Evolutionary conservation across 2,797 vertebrate genomes (phyloP).

Genomic region (Rhynchotus rufescens): DNA sequence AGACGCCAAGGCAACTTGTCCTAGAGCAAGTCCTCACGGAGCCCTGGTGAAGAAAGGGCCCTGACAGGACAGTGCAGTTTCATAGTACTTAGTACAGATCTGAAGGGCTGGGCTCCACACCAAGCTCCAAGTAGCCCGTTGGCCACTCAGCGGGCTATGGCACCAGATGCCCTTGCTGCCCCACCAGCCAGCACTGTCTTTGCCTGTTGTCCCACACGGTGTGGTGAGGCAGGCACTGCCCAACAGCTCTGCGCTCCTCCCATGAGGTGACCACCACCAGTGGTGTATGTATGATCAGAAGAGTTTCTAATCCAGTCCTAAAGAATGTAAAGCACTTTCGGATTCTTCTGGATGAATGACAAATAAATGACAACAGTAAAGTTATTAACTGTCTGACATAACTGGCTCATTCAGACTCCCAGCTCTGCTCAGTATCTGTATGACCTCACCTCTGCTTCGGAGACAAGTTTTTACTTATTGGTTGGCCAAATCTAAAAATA

Average conservation of each 20-base stretch:
- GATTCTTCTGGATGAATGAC: slow-evolving; percentile 74
- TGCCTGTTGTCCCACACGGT: fast-evolving
- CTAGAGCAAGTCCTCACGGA: background rate
- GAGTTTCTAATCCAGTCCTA: slow-evolving; percentile 6
- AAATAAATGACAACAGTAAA: slow-evolving; percentile 70
- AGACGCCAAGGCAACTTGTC: background rate
- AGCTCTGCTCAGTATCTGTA: slow-evolving; percentile 47
- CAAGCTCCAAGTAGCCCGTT: background rate
- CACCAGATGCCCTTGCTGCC: background rate
- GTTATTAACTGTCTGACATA: slow-evolving; percentile 71
- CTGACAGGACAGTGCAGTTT: fast-evolving
- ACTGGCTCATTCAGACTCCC: slow-evolving; percentile 53
- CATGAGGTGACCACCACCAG: background rate
- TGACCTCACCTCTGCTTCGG: slow-evolving; percentile 65
- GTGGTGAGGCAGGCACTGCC: fast-evolving
- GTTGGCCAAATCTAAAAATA: slow-evolving; percentile 45
- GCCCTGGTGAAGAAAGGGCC: background rate
- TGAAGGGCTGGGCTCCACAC: background rate
- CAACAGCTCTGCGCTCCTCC: background rate
- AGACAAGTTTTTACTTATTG: slow-evolving; percentile 66
- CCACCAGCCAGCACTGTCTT: fast-evolving
- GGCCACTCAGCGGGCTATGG: background rate
- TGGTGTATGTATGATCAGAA: background rate
- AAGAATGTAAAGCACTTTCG: slow-evolving; percentile 68
- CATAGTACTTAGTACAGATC: background rate